These are phyloP conservation scores for Portunus trituberculatus DNA, from an alignment of 1,140 invertebrate genomes.

Conservation along the genomic window DNA sequence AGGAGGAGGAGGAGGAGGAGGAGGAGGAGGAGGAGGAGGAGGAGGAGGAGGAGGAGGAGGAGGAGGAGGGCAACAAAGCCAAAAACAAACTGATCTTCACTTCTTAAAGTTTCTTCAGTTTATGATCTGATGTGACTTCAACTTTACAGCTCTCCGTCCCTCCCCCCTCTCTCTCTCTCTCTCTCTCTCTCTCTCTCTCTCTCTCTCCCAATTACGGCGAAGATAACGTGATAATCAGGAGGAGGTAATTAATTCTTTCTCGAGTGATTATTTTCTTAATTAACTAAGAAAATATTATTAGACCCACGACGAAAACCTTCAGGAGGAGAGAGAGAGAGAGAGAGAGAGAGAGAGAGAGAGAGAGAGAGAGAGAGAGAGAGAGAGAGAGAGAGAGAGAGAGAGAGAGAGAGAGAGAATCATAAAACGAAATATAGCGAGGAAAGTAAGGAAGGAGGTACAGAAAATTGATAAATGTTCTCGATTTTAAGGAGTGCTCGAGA, in stretches of 20 bases:
- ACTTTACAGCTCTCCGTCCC: background rate
- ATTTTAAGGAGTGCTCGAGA: too few relatives aligned
- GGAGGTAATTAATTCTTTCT: background rate
- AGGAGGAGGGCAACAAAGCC: too few relatives aligned
- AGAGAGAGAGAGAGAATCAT: too few relatives aligned
- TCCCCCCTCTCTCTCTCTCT: conserved; percentile 18
- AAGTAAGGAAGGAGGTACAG: too few relatives aligned
- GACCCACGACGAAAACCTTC: background rate
- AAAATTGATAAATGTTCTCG: too few relatives aligned
- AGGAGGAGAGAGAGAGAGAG: background rate
- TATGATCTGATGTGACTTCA: background rate
- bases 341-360: background rate
- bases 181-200: conserved; percentile 12
- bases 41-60: background rate
- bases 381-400: too few relatives aligned
- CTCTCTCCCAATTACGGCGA: background rate
- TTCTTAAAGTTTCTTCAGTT: background rate
- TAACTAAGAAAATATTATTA: conserved; percentile 15
- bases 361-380: too few relatives aligned
- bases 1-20: background rate
- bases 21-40: background rate
- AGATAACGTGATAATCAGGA: conserved; percentile 12
- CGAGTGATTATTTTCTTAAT: conserved; percentile 1
- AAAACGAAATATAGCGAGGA: too few relatives aligned
- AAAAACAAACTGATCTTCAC: background rate